Base-by-base conservation (phyloP, 2,888 invertebrate genomes). In the Drosophila borborema region DNA sequence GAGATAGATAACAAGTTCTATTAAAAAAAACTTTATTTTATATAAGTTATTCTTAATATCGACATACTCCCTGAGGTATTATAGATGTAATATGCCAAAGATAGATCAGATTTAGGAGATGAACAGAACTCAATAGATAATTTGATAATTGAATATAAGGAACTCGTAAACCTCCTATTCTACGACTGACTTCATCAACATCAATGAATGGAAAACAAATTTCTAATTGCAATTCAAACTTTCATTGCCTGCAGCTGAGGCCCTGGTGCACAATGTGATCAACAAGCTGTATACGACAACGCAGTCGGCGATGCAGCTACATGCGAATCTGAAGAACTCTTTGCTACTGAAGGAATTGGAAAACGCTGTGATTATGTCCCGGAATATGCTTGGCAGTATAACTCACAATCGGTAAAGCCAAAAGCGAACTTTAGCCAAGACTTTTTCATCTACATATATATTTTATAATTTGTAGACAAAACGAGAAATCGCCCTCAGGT, bases 231-330 rank as follows among this genome's bases (percentile, higher is more conserved):
- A n/a, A 38, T n/a, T 43, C 1, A 3, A 2, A 38, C 8, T 36
- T 14, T 45, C 10, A n/a, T 48, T 9, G 0, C 16, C 28, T 91
- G 31, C 91, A 95, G 95, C 95, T 65, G 95, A 95, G 64, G 94
- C 94, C 66, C 95, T 95, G 91, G 92, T 95, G 73, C 95, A 95
- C 81, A 95, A 95, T 89, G 94, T 95, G 73, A 95, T 95, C 59
- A 94, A 94, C 74, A 94, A 94, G 91, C 85, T 93, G 72, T 93
- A 93, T 81, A 91, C 91, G 40, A 93, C 93, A 64, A 93, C 93
- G 46, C 93, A 92, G 77, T 92, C 93, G 65, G 93, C 92, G 48
- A 84, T 93, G 84, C 92, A 93, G 86, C 80, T 93, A 72, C 93
- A 93, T 81, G 92, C 93, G 64, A 92, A 93, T 81, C 85, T 93